Base-by-base conservation (phyloP, 2,888 invertebrate species). In the Eudemis profundana region DNA sequence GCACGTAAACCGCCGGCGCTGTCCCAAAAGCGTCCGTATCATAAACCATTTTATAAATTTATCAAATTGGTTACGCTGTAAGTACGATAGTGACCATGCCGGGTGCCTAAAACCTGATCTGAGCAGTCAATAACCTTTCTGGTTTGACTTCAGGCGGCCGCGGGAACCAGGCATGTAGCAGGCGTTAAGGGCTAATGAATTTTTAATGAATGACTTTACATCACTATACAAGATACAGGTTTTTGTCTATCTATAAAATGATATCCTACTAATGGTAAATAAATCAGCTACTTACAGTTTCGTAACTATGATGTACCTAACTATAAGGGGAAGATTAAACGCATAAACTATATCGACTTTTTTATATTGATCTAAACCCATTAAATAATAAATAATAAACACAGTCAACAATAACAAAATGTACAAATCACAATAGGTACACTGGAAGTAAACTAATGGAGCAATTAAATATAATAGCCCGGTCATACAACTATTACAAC, bases 1-100 rank as follows among this genome's bases (percentile, higher is more conserved):
- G 91, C 89, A 92, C 90, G 89, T 89, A 92, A 75, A 86, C 78
- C 68, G 92, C 92, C 74, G 89, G 86, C 82, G 85, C 90, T 85
- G 86, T 78, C 77, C 81, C 80, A 83, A 78, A 78, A 82, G 76
- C 78, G 72, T 47, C 66, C 57, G 70, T 77, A 81, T 78, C 76
- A 72, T n/a, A n/a, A 70, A 76, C 73, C 74, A 76, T 72, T 63
- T 53, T 23, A 61, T 56, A 49, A 54, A 46, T 12, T 42, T 10
- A 33, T 42, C 14, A 38, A 50, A 51, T 63, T 50, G 49, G 63
- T 63, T 33, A 63, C 63, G 63, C 56, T 49, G 19, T 57, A 50
- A 63, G 60, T 61, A 50, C 50, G 60, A 19, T 61, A 57, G 53
- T 46, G 36, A 61, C 44, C 61, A 61, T 61, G 53, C 56, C 63